Evolutionary conservation across 2,797 vertebrate species (phyloP).

Genomic region (Cossypha polioptera): DNA sequence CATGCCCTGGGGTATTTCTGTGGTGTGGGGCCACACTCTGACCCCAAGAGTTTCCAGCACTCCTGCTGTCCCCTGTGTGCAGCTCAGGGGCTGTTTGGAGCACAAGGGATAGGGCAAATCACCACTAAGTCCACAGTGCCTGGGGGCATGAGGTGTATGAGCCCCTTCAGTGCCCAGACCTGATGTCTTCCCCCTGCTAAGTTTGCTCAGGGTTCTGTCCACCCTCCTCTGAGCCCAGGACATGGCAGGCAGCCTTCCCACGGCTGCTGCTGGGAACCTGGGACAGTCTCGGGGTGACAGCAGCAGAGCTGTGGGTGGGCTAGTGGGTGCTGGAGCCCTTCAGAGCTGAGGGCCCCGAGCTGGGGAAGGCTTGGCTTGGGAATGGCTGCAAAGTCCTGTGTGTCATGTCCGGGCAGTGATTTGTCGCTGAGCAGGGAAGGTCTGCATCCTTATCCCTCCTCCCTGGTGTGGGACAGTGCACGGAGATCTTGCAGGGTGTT

Average conservation of each 20-base stretch:
- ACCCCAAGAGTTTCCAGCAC: neutral
- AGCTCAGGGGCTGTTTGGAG: neutral
- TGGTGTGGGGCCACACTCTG: neutral
- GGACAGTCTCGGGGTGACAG: neutral
- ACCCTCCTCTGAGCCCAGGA: neutral
- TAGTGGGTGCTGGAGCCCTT: neutral
- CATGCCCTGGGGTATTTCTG: neutral
- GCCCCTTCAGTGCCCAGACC: accelerated
- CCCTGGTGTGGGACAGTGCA: accelerated
- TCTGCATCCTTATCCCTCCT: neutral
- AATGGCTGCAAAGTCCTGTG: neutral
- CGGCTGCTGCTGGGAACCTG: neutral
- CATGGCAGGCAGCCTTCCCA: neutral
- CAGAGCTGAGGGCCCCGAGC: accelerated
- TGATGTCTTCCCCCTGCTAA: neutral
- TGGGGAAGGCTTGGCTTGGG: neutral
- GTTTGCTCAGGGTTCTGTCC: neutral
- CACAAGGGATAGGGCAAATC: neutral
- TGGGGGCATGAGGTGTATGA: accelerated
- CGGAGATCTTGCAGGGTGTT: neutral
- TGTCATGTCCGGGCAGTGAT: accelerated
- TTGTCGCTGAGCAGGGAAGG: neutral
- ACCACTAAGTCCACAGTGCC: accelerated
- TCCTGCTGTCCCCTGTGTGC: neutral
- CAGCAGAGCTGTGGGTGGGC: neutral